Evolutionary conservation across 1,140 invertebrate genomes (phyloP).

Genomic region (Lamellibrachia luymesi): DNA sequence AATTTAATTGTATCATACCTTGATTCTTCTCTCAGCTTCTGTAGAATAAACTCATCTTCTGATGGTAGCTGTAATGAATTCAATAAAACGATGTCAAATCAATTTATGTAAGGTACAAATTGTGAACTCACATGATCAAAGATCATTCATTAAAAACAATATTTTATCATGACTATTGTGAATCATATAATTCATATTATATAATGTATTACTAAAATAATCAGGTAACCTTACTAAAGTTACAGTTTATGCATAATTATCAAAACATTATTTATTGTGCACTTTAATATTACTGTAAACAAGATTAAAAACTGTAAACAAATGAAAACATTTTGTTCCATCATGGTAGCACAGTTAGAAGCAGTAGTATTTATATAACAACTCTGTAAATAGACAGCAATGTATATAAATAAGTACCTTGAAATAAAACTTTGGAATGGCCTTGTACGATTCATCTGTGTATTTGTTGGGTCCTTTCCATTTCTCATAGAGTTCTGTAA

Average conservation of each 20-base stretch:
- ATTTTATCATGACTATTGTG: not conserved
- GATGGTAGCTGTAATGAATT: constrained; percentile 61
- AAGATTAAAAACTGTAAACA: not conserved
- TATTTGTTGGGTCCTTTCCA: constrained; percentile 58
- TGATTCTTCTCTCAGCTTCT: constrained; percentile 84
- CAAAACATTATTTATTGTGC: constrained; percentile 8
- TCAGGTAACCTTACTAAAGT: not conserved
- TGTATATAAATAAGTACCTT: constrained; percentile 53
- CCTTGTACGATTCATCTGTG: constrained; percentile 39
- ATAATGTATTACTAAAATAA: no score
- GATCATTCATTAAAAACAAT: not conserved
- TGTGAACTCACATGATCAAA: not conserved
- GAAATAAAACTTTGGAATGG: constrained; percentile 77
- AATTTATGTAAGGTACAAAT: not conserved
- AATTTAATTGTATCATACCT: constrained; percentile 40
- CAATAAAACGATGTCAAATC: constrained; percentile 7
- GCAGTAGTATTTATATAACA: constrained; percentile 12
- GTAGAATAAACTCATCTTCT: constrained; percentile 72
- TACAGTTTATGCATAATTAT: not conserved
- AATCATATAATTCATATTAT: not conserved
- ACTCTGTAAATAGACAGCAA: constrained; percentile 9
- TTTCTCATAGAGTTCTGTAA: constrained; percentile 61
- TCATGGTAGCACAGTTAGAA: not conserved
- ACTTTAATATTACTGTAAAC: constrained; percentile 4
- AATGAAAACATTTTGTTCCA: not conserved